Base-by-base conservation (phyloP, 2,797 vertebrate genomes). In the Aulostomus chinensis region DNA sequence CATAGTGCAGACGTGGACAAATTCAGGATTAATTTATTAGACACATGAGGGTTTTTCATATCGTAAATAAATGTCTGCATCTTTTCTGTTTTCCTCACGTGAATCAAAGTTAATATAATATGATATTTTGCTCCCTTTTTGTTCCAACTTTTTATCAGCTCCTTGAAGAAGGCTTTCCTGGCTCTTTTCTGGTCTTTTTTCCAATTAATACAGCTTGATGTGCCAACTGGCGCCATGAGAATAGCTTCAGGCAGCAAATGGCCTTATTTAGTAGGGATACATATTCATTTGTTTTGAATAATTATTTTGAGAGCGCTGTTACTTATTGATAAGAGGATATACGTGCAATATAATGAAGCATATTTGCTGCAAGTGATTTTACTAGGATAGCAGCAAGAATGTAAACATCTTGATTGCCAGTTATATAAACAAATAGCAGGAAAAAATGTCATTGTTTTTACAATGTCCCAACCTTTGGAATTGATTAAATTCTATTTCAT, bases 211-310 rank as follows among this genome's bases (percentile, higher is more conserved):
- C 62, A 63, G 65, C 58, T 68, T 82, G 42, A 68, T 64, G 67
- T 77, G 63, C 69, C 73, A 81, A 65, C 55, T 53, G 38, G 53
- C 48, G 64, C 48, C 17, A 43, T 60, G 48, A 73, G 52, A 50
- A 62, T 21, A 26, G 78, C 86, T 69, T 54, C 30, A 58, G 77
- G 84, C 81, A 59, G 64, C 43, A 63, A 80, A 70, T 74, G 75
- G 78, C 84, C 81, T 81, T 81, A 79, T 87, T 86, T 72, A 84
- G 57, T 36, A 50, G 33, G 36, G 24, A 81, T 80, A 68, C 83
- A 83, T 83, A 85, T 86, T 87, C 68, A 87, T 81, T 72, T 84
- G 65, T 80, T 77, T 70, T 67, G 57, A 78, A 56, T 67, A 75
- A 81, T 83, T 59, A 59, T 76, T 71, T 41, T 12, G 29, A 69